phyloP scores from a whole-genome alignment of 2,113 vertebrate species.

The Calyptommatus sinebrachiatus region DNA sequence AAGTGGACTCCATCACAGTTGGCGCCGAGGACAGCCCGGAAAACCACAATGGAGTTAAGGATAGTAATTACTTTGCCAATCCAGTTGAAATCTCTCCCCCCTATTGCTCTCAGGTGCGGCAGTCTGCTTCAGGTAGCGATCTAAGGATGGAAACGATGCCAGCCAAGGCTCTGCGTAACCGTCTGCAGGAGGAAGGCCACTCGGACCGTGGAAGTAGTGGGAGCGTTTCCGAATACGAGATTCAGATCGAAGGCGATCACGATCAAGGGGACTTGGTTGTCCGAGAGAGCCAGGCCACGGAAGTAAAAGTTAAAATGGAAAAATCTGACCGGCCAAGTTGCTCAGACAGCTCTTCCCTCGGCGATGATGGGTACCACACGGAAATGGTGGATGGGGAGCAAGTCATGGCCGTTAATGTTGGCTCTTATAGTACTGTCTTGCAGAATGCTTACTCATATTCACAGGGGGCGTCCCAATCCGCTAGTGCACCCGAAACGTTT shows the following conservation, averaged over 20 bases:
- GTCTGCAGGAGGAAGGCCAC: constrained; percentile 89
- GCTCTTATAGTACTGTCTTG: constrained; percentile 89
- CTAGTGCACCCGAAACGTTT: constrained; percentile 74
- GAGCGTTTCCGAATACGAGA: constrained; percentile 91
- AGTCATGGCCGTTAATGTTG: constrained; percentile 91
- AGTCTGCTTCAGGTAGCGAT: constrained; percentile 69
- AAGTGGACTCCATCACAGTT: constrained; percentile 77
- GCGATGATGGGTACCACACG: constrained; percentile 94
- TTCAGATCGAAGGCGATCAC: constrained; percentile 87
- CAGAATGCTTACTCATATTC: constrained; percentile 88
- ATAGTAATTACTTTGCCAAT: constrained; percentile 88
- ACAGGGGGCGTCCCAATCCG: constrained; percentile 73
- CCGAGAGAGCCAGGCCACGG: constrained; percentile 87
- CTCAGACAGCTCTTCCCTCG: constrained; percentile 93
- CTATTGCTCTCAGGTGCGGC: constrained; percentile 85
- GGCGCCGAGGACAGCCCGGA: constrained; percentile 79
- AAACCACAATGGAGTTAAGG: constrained; percentile 87
- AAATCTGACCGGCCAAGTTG: constrained; percentile 91
- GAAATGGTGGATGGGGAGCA: constrained; percentile 97
- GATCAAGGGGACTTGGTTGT: constrained; percentile 89
- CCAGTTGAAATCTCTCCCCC: constrained; percentile 95
- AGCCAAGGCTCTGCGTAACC: constrained; percentile 72
- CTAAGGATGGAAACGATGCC: constrained; percentile 75
- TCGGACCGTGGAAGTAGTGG: constrained; percentile 94
- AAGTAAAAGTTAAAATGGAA: constrained; percentile 93